phyloP scores from a whole-genome alignment of 2,888 invertebrate genomes.

The Lymantria dispar region DNA sequence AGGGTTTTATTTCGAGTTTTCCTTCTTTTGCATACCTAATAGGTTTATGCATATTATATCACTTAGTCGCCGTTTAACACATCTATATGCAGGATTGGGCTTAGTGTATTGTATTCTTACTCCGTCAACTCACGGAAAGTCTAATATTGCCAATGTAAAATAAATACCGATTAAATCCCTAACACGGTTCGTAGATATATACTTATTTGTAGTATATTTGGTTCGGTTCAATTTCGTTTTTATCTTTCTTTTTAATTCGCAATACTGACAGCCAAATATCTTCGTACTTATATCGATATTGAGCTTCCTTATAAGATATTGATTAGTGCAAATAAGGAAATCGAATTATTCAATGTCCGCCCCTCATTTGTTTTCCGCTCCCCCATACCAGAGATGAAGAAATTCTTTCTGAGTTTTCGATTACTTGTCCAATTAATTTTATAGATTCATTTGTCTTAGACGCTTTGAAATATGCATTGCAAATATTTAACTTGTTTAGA shows the following conservation, averaged over 20 bases:
- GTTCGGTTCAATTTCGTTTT: slow-evolving; percentile 1
- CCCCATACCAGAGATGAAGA: slow-evolving; percentile 78
- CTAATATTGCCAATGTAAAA: no score
- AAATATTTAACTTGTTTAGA: slow-evolving; percentile 36
- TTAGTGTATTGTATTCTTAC: no score
- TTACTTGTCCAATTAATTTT: slow-evolving; percentile 83
- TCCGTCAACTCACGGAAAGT: no score
- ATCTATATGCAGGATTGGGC: no score
- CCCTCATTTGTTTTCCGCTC: slow-evolving; percentile 79
- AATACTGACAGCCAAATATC: slow-evolving; percentile 46
- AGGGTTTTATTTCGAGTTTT: no score
- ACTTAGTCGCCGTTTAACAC: no score
- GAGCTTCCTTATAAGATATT: slow-evolving; percentile 74
- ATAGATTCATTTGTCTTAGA: slow-evolving; percentile 80
- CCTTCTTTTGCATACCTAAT: no score
- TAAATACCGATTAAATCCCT: no score
- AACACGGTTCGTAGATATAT: not conserved
- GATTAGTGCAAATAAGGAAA: slow-evolving; percentile 82
- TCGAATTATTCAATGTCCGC: slow-evolving; percentile 82
- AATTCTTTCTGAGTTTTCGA: slow-evolving; percentile 83
- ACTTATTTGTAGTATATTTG: not conserved
- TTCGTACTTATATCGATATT: slow-evolving; percentile 56
- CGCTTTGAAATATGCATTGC: slow-evolving; percentile 61
- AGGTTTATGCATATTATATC: no score
- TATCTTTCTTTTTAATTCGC: slow-evolving; percentile 20